Conservation (phyloP, 2,113 vertebrate species). For the Callospermophilus lateralis region DNA sequence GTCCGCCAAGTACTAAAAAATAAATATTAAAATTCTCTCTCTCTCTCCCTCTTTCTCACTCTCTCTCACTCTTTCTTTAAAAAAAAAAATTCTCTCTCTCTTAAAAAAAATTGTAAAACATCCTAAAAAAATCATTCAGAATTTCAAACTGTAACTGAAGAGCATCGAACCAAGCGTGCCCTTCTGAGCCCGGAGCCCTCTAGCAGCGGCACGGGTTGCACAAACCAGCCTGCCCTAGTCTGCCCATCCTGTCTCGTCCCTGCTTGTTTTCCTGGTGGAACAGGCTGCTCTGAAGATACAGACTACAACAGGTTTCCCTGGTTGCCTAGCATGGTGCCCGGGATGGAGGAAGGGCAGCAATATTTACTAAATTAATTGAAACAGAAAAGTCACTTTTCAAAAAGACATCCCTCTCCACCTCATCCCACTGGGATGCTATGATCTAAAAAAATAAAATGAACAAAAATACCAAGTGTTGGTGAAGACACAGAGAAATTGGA, state of each 20-base stretch:
- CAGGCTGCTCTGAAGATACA: fast-evolving
- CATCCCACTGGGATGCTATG: background rate
- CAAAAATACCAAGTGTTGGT: background rate
- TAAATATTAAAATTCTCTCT: too few species aligned
- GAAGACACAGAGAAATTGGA: background rate
- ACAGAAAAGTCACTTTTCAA: background rate
- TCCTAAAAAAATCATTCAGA: too few species aligned
- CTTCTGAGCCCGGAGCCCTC: background rate
- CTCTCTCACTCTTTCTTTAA: too few species aligned
- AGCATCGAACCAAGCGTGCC: too few species aligned
- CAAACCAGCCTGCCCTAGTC: too few species aligned
- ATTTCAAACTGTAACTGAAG: background rate
- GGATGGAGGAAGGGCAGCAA: too few species aligned
- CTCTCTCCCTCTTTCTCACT: too few species aligned
- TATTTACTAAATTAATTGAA: background rate
- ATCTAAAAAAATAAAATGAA: background rate
- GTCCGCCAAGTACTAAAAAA: too few species aligned
- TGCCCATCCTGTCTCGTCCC: fast-evolving
- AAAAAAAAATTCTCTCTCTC: too few species aligned
- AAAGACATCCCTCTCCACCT: background rate
- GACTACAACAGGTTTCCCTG: background rate
- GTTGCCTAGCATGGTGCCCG: background rate
- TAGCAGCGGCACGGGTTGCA: too few species aligned
- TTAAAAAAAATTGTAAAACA: too few species aligned
- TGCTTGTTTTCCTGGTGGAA: background rate